Percentiles rank a stretch among this genome's conserved stretches.
Conservation (phyloP, 2,888 invertebrate genomes). For the Scaptomyza flava region DNA sequence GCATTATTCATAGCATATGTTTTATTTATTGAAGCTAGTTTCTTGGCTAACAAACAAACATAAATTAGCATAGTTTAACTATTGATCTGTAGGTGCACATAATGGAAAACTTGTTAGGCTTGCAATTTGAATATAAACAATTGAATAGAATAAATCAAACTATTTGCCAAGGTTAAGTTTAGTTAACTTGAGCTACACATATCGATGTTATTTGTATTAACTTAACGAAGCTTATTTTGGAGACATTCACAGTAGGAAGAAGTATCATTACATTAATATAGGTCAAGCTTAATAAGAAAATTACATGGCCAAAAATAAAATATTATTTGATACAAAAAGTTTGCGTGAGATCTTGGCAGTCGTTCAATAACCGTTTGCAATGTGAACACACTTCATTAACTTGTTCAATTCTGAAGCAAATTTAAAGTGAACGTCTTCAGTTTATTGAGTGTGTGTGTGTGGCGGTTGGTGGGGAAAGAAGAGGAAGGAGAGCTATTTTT, state of each 20-base stretch:
- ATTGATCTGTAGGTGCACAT: neutral
- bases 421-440: constrained; percentile 36
- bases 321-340: neutral
- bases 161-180: neutral
- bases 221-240: constrained; percentile 14
- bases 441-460: constrained; percentile 16
- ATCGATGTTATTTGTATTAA: neutral
- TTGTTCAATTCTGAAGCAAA: constrained; percentile 51
- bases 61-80: neutral
- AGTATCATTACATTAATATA: constrained; percentile 48
- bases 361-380: constrained; percentile 46
- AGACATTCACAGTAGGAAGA: constrained; percentile 4
- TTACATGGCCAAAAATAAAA: constrained; percentile 45
- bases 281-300: constrained; percentile 60
- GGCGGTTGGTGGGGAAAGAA: neutral
- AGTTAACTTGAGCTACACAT: constrained; percentile 6
- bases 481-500: constrained; percentile 57
- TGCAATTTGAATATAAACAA: constrained; percentile 2
- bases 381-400: constrained; percentile 71
- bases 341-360: neutral
- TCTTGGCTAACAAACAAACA: neutral
- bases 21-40: neutral
- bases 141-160: constrained; percentile 28
- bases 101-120: neutral
- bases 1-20: constrained; percentile 2